Evolutionary conservation across 37 sponge, comb jelly and placozoan genomes (phyloP).

Genomic region (Axinella damicornis): DNA sequence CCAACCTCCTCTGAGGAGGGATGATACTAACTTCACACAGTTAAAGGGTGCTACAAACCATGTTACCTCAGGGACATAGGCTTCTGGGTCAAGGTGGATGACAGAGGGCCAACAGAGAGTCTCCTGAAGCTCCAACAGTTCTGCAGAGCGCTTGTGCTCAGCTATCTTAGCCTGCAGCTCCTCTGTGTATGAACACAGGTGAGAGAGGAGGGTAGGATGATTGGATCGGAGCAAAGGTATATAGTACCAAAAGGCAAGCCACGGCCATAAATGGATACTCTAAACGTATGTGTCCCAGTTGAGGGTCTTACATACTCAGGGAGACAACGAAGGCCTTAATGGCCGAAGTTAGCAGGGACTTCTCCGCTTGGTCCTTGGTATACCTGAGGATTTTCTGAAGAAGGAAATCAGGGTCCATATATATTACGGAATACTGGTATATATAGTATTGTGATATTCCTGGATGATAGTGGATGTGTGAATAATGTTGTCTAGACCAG

Average conservation of each 20-base stretch:
- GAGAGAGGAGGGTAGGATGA: no score
- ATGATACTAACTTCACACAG: no score
- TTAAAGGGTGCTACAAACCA: neutral
- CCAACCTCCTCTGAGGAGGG: no score
- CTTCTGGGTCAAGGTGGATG: neutral
- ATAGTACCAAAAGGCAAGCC: no score
- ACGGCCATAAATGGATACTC: no score
- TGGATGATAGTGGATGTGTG: no score
- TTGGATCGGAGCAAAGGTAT: no score
- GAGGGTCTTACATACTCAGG: conserved; percentile 43
- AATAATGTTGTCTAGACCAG: no score
- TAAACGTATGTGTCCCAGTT: neutral
- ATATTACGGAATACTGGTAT: no score
- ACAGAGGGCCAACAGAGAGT: conserved; percentile 48
- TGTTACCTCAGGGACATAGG: conserved; percentile 47
- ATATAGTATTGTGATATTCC: no score
- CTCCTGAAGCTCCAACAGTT: conserved; percentile 54
- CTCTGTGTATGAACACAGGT: no score
- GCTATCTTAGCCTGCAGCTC: conserved; percentile 54
- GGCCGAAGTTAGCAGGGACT: conserved; percentile 45
- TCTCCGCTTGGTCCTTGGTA: conserved; percentile 29
- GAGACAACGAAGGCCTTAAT: conserved; percentile 67
- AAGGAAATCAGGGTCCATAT: no score
- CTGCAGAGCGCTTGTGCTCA: conserved; percentile 32
- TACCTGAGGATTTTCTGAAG: conserved; percentile 55